phyloP scores from a whole-genome alignment of 2,888 invertebrate species.

The Sussaba pulchella region DNA sequence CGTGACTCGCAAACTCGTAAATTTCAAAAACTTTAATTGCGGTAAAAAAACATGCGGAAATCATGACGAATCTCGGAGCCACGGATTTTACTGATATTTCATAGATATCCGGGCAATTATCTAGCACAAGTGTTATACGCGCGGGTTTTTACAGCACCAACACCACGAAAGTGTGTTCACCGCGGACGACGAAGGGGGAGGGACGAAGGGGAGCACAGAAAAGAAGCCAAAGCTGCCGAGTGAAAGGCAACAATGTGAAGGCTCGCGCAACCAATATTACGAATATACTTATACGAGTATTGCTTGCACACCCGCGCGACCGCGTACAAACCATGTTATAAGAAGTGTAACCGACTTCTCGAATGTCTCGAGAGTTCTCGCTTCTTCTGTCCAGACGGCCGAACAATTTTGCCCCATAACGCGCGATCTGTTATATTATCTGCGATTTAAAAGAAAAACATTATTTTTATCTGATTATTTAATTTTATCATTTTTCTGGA shows the following conservation, averaged over 20 bases:
- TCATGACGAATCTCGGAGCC: too few relatives aligned
- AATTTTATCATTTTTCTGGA: neutral
- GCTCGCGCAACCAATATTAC: conserved; percentile 68
- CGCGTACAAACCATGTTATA: neutral
- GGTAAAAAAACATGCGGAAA: too few relatives aligned
- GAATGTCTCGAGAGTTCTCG: neutral
- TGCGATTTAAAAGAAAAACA: neutral
- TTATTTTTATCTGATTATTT: too few relatives aligned
- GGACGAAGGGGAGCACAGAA: neutral
- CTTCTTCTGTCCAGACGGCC: neutral
- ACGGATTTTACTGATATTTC: conserved; percentile 15
- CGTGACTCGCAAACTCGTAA: neutral
- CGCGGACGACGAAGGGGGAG: neutral
- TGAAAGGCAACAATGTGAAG: conserved; percentile 83
- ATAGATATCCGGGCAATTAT: conserved; percentile 32
- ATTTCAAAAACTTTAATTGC: neutral
- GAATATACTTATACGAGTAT: neutral
- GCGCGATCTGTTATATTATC: neutral
- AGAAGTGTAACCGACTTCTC: neutral
- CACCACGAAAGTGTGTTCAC: neutral
- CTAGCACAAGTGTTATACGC: neutral
- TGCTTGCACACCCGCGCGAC: neutral
- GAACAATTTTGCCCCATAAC: neutral
- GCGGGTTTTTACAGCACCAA: neutral
- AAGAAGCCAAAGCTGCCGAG: conserved; percentile 70